Evolutionary conservation across 2,888 invertebrate genomes (phyloP).

Genomic region (Cephus spinipes): DNA sequence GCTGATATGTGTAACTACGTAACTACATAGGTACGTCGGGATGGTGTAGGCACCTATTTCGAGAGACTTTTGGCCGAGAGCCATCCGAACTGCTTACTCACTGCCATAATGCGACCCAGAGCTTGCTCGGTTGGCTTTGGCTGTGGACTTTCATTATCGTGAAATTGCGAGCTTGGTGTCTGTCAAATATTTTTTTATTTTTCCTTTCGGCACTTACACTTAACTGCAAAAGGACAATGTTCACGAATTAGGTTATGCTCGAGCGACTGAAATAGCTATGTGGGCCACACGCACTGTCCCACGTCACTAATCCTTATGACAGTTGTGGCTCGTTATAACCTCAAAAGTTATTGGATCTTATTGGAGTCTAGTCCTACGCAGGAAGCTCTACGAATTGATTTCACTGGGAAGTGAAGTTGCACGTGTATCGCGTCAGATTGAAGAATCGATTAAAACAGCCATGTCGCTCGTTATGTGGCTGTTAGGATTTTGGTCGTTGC

Average conservation of each 20-base stretch:
- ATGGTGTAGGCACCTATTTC: constrained; percentile 45
- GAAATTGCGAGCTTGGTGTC: neutral
- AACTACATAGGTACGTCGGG: constrained; percentile 9
- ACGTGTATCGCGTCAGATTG: neutral
- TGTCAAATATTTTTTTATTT: neutral
- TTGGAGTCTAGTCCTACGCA: neutral
- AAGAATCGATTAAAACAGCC: neutral
- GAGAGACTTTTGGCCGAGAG: constrained; percentile 45
- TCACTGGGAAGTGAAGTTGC: neutral
- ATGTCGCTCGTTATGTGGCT: neutral
- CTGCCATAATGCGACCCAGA: constrained; percentile 46
- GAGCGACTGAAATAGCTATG: neutral
- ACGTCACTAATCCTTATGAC: neutral
- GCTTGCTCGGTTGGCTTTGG: constrained; percentile 25
- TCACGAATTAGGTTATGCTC: neutral
- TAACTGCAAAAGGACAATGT: neutral
- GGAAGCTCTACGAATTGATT: neutral
- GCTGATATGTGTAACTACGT: neutral
- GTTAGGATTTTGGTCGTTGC: neutral
- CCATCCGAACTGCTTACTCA: constrained; percentile 42
- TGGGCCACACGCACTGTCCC: neutral
- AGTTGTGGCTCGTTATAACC: neutral
- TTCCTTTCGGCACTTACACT: neutral
- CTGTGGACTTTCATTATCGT: constrained; percentile 9
- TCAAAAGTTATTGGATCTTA: neutral